A percentile compares a stretch with the other conserved stretches of the same genome.
phyloP scores from a whole-genome alignment of 2,888 invertebrate genomes.

The Melinopterus prodromus region DNA sequence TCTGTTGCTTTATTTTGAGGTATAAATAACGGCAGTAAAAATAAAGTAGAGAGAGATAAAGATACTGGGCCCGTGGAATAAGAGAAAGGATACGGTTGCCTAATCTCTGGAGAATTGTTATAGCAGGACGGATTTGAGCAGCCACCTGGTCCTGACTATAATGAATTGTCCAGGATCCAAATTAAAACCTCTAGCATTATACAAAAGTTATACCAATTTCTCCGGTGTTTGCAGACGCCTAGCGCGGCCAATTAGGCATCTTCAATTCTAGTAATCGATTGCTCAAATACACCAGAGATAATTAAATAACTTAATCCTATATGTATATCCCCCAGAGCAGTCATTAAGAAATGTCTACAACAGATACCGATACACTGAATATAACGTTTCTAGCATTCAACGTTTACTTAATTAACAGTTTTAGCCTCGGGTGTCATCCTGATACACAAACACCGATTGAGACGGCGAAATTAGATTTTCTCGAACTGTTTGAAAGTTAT shows the following conservation, averaged over 20 bases:
- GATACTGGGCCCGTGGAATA: not conserved
- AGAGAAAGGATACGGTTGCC: not conserved
- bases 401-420: not conserved
- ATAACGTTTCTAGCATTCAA: not conserved
- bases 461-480: not conserved
- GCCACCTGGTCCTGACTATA: not conserved
- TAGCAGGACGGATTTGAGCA: not conserved
- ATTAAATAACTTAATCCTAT: not conserved
- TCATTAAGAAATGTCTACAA: not conserved
- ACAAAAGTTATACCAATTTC: not conserved
- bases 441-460: not conserved
- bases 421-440: not conserved
- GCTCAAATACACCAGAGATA: not conserved
- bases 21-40: not conserved
- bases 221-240: not conserved
- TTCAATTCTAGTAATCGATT: not conserved
- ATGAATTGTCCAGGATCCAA: not conserved
- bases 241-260: not conserved
- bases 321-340: not conserved
- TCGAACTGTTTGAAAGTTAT: not conserved
- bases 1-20: not conserved
- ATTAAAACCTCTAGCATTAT: not conserved
- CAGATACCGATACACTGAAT: not conserved
- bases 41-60: not conserved
- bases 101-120: not conserved